Percentiles rank a stretch among this genome's conserved stretches.
phyloP scores from a whole-genome alignment of 2,113 vertebrate genomes.

The Mixornis gularis region DNA sequence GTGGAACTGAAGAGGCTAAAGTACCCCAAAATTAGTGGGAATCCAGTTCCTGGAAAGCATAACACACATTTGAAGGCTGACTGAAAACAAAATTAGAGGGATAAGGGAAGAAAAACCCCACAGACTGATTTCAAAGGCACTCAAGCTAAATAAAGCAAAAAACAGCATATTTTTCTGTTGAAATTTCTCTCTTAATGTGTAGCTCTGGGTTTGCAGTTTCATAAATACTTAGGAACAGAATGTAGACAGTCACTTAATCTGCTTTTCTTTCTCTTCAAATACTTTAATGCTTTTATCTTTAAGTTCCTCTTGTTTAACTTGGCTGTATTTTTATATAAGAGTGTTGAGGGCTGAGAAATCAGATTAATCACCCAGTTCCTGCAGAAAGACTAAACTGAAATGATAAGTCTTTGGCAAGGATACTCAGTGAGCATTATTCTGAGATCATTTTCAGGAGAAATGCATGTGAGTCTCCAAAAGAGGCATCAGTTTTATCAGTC shows the following conservation, averaged over 20 bases:
- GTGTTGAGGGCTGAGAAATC: conserved; percentile 17
- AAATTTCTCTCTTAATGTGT: neutral
- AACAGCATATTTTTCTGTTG: neutral
- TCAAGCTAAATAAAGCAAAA: neutral
- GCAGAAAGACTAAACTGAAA: neutral
- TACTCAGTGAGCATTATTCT: neutral
- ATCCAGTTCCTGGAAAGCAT: neutral
- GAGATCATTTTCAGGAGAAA: neutral
- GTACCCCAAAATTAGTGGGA: neutral
- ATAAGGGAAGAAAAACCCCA: neutral
- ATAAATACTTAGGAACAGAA: neutral
- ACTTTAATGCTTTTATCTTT: neutral
- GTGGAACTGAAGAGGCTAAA: neutral
- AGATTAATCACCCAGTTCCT: neutral
- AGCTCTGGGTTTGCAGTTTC: neutral
- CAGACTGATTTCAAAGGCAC: neutral
- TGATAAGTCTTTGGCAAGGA: neutral
- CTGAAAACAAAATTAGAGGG: neutral
- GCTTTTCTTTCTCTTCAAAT: conserved; percentile 1
- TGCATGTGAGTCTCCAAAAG: neutral
- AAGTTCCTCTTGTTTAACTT: neutral
- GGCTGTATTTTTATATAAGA: neutral
- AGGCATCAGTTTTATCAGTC: neutral
- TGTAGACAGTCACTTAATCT: neutral
- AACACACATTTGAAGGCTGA: neutral